Evolutionary conservation across 2,113 vertebrate species (phyloP), one percentile per base, ranked within the genome.

Genomic region (Lamprologus lemairii): DNA sequence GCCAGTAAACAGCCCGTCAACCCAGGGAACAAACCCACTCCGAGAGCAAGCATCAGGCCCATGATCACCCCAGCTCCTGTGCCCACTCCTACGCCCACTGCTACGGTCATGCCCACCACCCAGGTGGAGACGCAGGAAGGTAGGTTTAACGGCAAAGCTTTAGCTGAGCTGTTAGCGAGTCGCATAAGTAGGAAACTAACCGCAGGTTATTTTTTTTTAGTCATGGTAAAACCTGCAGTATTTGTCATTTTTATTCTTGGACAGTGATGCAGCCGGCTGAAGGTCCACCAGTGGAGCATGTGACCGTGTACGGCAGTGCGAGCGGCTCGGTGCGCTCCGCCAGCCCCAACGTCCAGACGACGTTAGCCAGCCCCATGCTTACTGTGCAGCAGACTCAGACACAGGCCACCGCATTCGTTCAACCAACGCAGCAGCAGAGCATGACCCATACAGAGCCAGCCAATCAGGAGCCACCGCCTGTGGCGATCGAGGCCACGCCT

Each of bases 101-200:
- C 99, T 35, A 99, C 99, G 0, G 99, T 99, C 83, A 99, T 99
- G 99, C 99, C 99, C 35, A 99, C 99, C 40, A 99, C 99, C 16
- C 98, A 99, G 85, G 98, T 98, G 94, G 99, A 99, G 88, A 98
- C 96, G 4, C 98, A 99, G 83, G 98, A 99, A 96, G 97, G 99
- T 98, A 88, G 86, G 94, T 57, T 5, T 33, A 6, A 9, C 33
- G 3, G 14, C 68, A 33, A 11, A 73, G 7, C 31, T 60, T 75
- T n/a, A 54, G 57, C 13, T 47, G 1, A 21, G 0, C 11, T 13
- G 4, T 21, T 2, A 19, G 28, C 7, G 11, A 68, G 28, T 11
- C 4, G 7, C 31, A 0, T 9, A 21, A 65, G 33, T 11, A 23
- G 45, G 35, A 35, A 42, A 68, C 28, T 13, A 42, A 81, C 71